phyloP scores from a whole-genome alignment of 2,888 invertebrate genomes.

The Andrena chrysosceles region DNA sequence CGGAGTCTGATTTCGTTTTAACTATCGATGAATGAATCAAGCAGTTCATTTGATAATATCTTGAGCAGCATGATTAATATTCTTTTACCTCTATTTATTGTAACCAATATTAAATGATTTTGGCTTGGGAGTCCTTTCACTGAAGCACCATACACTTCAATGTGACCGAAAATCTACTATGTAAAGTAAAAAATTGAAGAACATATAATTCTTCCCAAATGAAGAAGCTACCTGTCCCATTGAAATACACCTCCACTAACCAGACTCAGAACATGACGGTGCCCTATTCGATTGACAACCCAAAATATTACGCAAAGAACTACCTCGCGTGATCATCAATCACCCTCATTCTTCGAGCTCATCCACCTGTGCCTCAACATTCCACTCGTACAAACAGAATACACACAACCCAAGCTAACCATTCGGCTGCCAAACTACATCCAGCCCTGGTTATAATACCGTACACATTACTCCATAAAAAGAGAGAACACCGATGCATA shows the following conservation, averaged over 20 bases:
- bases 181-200: too few species aligned
- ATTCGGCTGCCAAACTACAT: not conserved
- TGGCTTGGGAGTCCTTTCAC: not conserved
- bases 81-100: not conserved
- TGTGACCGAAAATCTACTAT: too few species aligned
- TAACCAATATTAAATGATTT: not conserved
- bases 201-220: too few species aligned
- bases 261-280: not conserved
- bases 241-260: not conserved
- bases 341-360: not conserved
- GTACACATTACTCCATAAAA: not conserved
- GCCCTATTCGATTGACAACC: not conserved
- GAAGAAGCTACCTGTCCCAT: too few species aligned
- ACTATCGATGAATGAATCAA: constrained; percentile 18
- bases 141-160: too few species aligned
- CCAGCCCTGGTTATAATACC: not conserved
- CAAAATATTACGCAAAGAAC: not conserved
- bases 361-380: not conserved
- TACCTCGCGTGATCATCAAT: not conserved
- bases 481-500: not conserved
- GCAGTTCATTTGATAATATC: not conserved
- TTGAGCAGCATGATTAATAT: not conserved
- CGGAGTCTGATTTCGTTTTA: not conserved
- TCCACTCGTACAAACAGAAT: not conserved
- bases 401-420: not conserved